Evolutionary conservation across 1,140 invertebrate genomes (phyloP).

Genomic region (Drosophila saltans): DNA sequence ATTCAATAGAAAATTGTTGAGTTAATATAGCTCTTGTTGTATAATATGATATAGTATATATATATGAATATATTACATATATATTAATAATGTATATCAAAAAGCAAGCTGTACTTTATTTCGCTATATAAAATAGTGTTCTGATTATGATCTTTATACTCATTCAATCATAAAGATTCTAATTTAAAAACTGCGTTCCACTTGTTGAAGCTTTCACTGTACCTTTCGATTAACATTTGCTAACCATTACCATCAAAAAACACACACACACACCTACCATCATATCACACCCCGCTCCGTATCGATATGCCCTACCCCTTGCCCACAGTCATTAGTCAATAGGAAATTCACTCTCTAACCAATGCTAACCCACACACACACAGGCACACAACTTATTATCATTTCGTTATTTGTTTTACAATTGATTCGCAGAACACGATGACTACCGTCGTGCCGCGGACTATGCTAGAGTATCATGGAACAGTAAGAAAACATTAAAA

Average conservation of each 20-base stretch:
- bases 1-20: background rate
- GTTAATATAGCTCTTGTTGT: background rate
- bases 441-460: constrained; percentile 89
- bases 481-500: constrained; percentile 87
- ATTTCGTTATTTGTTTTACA: constrained; percentile 78
- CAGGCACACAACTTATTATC: constrained; percentile 75
- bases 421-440: constrained; percentile 88
- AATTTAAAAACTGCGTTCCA: background rate
- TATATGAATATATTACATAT: no score
- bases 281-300: constrained; percentile 3
- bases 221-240: constrained; percentile 31
- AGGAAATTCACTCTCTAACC: constrained; percentile 53
- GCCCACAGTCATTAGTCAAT: constrained; percentile 33
- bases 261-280: background rate
- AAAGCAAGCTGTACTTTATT: no score
- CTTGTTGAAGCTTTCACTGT: constrained; percentile 38
- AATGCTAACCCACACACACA: constrained; percentile 57
- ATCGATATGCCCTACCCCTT: constrained; percentile 11
- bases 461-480: constrained; percentile 91
- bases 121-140: no score
- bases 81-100: no score
- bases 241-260: background rate
- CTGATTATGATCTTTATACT: no score
- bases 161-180: no score
- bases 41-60: no score